phyloP scores from a whole-genome alignment of 2,888 invertebrate species.

The Teleiodes luculella region DNA sequence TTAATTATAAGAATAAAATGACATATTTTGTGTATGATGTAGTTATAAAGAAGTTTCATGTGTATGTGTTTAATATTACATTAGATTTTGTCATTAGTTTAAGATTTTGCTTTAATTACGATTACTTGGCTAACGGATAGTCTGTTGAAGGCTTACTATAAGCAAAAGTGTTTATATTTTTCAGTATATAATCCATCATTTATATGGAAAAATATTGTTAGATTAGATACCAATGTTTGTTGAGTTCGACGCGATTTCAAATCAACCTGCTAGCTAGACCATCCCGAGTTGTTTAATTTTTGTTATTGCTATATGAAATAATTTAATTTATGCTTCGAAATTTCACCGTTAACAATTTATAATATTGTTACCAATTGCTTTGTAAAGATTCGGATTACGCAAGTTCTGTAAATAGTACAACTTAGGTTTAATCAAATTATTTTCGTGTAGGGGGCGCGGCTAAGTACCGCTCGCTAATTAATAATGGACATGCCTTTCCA shows the following conservation, averaged over 20 bases:
- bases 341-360: slow-evolving; percentile 37
- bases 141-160: slow-evolving; percentile 49
- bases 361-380: slow-evolving; percentile 60
- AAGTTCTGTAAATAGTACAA: slow-evolving; percentile 68
- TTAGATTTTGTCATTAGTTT: slow-evolving; percentile 56
- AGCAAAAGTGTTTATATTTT: slow-evolving; percentile 48
- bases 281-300: slow-evolving; percentile 46
- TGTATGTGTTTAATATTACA: slow-evolving; percentile 31
- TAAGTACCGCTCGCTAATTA: background rate
- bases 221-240: no score
- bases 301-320: slow-evolving; percentile 47
- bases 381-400: slow-evolving; percentile 44
- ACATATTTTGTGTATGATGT: slow-evolving; percentile 48
- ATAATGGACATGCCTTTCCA: background rate
- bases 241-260: background rate
- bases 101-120: slow-evolving; percentile 68
- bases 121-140: slow-evolving; percentile 56
- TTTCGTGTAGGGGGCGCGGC: background rate
- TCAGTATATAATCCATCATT: slow-evolving; percentile 12
- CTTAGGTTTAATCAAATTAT: background rate
- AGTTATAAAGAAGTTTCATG: slow-evolving; percentile 63
- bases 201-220: no score
- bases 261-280: slow-evolving; percentile 24
- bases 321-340: slow-evolving; percentile 49
- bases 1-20: slow-evolving; percentile 9